Base-by-base conservation (phyloP, 2,113 vertebrate species). In the Marmota monax region DNA sequence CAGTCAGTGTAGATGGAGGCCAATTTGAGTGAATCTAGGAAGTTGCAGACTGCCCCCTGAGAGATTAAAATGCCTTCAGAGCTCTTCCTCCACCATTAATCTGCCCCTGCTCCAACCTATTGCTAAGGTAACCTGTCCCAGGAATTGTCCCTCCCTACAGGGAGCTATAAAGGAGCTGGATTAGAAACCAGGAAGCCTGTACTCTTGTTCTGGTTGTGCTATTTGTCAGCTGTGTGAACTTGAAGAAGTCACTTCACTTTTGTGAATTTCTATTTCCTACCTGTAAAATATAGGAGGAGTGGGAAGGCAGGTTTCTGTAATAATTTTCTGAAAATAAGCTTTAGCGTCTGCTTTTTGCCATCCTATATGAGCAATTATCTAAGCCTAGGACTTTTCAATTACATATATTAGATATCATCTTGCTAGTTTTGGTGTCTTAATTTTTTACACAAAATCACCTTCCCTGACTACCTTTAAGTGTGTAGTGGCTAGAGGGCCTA, bases 371-470 rank as follows among this genome's bases (percentile, higher is more conserved):
- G 39, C 2, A 86, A 32, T 42, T 9, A 2, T 23, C n/a, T 63
- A 96, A 56, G 27, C 17, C 29, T 69, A 69, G n/a, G 18, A 37
- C 42, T 78, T 94, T 56, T 77, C 65, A 42, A 76, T 79, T 65
- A 65, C 1, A 91, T 14, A 48, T 70, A 84, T 77, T 90, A 96
- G 74, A 48, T 58, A 61, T 5, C 27, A 45, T 25, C 53, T 70
- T 72, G 22, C 5, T 69, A 56, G n/a, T 70, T 53, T 94, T n/a
- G 42, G 13, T 56, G 34, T 78, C 29, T 74, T 96, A 80, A 5
- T 82, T 87, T 61, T 86, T 70, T n/a, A 72, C 61, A 58, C 87
- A 58, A 37, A 96, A 45, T 80, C 37, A 90, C 7, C 82, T 51
- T 4, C 29, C 7, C 4, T 78, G 56, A 25, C 29, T 18, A 84